phyloP scores from a whole-genome alignment of 2,113 vertebrate genomes.

The Nicator chloris region DNA sequence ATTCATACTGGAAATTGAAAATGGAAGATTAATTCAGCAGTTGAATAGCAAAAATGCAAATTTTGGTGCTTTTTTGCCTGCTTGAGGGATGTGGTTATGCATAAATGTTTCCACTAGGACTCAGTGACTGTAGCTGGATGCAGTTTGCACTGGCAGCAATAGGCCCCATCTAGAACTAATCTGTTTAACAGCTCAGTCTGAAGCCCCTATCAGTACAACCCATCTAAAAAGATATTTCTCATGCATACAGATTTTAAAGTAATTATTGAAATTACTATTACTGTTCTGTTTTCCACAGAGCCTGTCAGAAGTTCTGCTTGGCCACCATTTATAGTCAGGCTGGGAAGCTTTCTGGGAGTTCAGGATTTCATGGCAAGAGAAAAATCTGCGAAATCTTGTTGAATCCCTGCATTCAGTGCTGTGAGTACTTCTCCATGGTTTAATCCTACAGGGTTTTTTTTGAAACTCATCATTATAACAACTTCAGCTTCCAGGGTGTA shows the following conservation, averaged over 20 bases:
- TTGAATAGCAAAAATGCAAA: not conserved
- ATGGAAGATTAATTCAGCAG: not conserved
- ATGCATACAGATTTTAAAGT: not conserved
- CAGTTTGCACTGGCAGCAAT: not conserved
- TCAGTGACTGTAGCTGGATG: not conserved
- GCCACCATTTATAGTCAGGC: not conserved
- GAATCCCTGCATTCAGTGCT: not conserved
- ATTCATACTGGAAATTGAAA: not conserved
- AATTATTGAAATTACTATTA: not conserved
- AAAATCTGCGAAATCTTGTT: not conserved
- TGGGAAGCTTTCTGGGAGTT: not conserved
- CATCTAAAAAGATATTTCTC: not conserved
- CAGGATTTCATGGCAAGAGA: not conserved
- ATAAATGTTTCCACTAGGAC: not conserved
- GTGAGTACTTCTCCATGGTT: not conserved
- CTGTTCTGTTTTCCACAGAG: not conserved
- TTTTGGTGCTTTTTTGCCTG: not conserved
- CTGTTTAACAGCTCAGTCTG: not conserved
- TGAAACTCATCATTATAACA: not conserved
- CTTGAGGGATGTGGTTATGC: not conserved
- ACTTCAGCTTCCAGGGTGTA: not conserved
- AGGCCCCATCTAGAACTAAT: not conserved
- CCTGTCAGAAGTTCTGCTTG: not conserved
- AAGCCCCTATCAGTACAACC: not conserved
- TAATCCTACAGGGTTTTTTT: not conserved